These are phyloP conservation scores for Rhabdomys pumilio DNA, from an alignment of 2,797 vertebrate species.

Conservation along the genomic window DNA sequence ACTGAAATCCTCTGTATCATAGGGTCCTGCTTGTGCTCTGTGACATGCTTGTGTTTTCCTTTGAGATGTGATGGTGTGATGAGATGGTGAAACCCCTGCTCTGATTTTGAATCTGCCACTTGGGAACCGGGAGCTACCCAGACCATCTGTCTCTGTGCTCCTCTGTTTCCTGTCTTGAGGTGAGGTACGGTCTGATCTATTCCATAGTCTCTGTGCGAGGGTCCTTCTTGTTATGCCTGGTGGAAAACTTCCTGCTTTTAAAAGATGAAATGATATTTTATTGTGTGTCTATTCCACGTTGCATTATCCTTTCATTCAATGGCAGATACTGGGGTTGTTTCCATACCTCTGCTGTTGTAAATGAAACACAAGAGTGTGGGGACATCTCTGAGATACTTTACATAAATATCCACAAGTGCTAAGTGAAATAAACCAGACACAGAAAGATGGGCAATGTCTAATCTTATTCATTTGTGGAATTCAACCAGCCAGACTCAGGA, in stretches of 20 bases:
- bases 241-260: neutral
- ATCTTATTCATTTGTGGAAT: neutral
- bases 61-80: neutral
- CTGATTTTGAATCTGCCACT: neutral
- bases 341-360: neutral
- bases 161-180: conserved; percentile 25
- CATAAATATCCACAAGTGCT: neutral
- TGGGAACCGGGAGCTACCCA: no score
- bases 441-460: neutral
- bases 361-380: neutral
- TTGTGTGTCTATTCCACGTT: neutral
- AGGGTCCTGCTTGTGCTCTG: neutral
- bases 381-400: neutral
- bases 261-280: neutral
- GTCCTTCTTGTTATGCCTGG: neutral
- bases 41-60: neutral
- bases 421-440: conserved; percentile 6
- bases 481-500: neutral
- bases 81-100: neutral
- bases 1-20: neutral
- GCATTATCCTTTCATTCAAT: neutral
- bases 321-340: neutral
- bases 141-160: neutral
- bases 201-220: neutral
- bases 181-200: fast-evolving